Base-by-base conservation (phyloP, 2,113 vertebrate species). In the Nicator chloris region DNA sequence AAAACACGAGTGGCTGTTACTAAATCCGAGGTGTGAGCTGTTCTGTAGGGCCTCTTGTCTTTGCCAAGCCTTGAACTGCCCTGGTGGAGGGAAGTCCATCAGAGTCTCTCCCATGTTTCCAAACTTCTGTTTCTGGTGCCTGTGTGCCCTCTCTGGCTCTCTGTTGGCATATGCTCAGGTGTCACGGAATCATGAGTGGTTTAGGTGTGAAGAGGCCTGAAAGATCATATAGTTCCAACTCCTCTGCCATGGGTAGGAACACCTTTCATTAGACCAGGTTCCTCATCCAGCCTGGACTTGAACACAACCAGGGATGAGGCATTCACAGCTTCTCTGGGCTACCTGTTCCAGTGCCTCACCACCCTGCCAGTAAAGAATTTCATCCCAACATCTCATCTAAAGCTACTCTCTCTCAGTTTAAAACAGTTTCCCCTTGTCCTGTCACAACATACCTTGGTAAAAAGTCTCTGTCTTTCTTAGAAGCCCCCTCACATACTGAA, bases 141-240 rank as follows among this genome's bases (percentile, higher is more conserved):
- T n/a, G 1, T 2, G 1, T 37, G 56, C 17, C 10, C 17, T 10
- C 6, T 71, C 47, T 4, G 24, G 13, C 15, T 42, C 69, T 45
- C 33, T 64, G 7, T 20, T 37, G 54, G 44, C 3, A 1, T 4
- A 7, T 45, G 31, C n/a, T 69, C 35, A 0, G 1, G 14, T 3
- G 0, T 40, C 8, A 27, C 3, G 28, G 44, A 68, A 23, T 59
- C 3, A 2, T 24, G 3, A 63, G 27, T 18, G 26, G 21, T 56
- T 72, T 47, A 83, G 44, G 13, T 20, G 4, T 53, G 23, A 94
- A 73, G 24, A 27, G 18, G 42, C 21, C 31, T 54, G 50, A 42
- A 37, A 66, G 13, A 18, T 31, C 21, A 56, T 7, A 11, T 2
- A 49, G 51, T 35, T 49, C 24, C 13, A 70, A 11, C 0, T 3